Evolutionary conservation across 2,888 invertebrate genomes (phyloP), one percentile per base, ranked within the genome.

Genomic region (Flexamia atlantica): DNA sequence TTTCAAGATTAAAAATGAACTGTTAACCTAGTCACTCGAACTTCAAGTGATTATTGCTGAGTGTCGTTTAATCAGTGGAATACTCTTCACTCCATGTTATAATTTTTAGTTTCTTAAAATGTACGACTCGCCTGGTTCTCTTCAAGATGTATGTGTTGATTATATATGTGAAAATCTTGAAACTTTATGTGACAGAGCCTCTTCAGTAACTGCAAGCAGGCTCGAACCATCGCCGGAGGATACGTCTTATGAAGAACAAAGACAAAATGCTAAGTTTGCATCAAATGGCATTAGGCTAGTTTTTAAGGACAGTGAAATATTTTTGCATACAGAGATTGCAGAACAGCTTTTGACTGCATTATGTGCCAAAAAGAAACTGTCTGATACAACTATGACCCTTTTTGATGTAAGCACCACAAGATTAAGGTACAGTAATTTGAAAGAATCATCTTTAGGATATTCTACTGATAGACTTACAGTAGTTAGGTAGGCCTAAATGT

Each of bases 101-200:
- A 14, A 17, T 10, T 46, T 46, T 9, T 14, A 46, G 46, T 46
- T 46, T 10, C 17, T 14, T 46, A 46, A 82, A 53, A 94, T 94
- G 94, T 93, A 92, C 88, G 93, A 93, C 89, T 93, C 92, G 85
- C 94, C 94, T 57, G 90, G 90, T 88, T 92, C 93, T 85, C 90
- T 94, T 82, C 93, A 93, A 89, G 93, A 93, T 87, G 91, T 92
- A 87, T 94, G 94, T 89, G 90, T 94, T 70, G 93, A 93, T 88
- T 92, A 91, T 87, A 93, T 94, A 86, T 93, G 93, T 89, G 93
- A 93, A 86, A 93, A 94, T 88, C 90, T 94, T 84, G 89, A 91
- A 86, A 91, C 91, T 36, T 89, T 93, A 20, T 93, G 93, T 86
- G 90, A 91, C 79, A 85, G 85, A 60, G 76, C 30, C n/a, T 74